phyloP scores from a whole-genome alignment of 2,113 vertebrate genomes.

The Trematocara macrostoma region DNA sequence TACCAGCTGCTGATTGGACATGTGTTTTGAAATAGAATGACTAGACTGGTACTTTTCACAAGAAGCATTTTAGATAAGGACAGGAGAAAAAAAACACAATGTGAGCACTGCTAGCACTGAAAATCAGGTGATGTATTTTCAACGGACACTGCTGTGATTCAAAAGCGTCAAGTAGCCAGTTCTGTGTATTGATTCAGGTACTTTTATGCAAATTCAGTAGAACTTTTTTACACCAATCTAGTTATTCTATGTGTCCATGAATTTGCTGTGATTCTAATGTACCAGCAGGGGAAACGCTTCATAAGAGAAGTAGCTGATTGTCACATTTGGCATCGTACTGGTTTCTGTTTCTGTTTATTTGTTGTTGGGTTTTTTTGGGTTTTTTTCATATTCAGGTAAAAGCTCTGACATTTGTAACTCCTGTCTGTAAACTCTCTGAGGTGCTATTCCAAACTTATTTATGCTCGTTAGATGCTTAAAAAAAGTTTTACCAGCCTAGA shows the following conservation, averaged over 20 bases:
- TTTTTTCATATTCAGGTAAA: conserved; percentile 68
- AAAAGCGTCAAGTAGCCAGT: conserved; percentile 70
- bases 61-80: conserved; percentile 55
- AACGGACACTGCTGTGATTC: conserved; percentile 76
- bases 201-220: conserved; percentile 76
- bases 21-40: conserved; percentile 65
- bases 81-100: conserved; percentile 12
- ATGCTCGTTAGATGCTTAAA: conserved; percentile 57
- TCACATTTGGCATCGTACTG: conserved; percentile 63
- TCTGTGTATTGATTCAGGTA: conserved; percentile 76
- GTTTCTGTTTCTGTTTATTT: conserved; percentile 40
- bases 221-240: conserved; percentile 72
- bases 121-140: conserved; percentile 69
- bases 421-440: conserved; percentile 71
- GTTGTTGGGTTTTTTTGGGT: conserved; percentile 34
- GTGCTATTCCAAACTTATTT: conserved; percentile 74
- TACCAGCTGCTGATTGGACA: conserved; percentile 72
- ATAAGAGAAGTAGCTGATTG: conserved; percentile 68
- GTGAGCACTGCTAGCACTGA: conserved; percentile 66
- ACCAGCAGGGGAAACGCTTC: conserved; percentile 69
- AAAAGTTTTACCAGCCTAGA: conserved; percentile 72
- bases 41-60: conserved; percentile 66
- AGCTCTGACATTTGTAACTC: conserved; percentile 67
- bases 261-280: conserved; percentile 72
- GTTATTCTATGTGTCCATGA: conserved; percentile 75